Conservation (phyloP, 2,888 invertebrate species). For the Notodromas monacha region DNA sequence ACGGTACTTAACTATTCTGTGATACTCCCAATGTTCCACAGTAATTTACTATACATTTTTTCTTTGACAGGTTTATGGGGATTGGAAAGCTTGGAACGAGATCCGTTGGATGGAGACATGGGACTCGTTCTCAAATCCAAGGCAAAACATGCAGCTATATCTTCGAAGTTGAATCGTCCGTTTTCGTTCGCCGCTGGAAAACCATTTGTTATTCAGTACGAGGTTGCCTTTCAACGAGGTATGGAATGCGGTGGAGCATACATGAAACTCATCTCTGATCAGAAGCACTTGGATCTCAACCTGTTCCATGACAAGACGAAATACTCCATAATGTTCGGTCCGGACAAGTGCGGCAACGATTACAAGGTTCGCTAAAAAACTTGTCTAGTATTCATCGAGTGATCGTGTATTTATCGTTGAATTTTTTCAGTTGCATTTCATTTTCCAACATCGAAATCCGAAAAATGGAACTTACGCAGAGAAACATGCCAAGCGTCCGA, state of each 20-base stretch:
- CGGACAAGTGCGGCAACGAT: conserved; percentile 91
- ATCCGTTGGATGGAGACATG: conserved; percentile 44
- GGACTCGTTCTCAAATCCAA: conserved; percentile 68
- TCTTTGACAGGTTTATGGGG: conserved; percentile 23
- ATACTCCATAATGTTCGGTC: conserved; percentile 98
- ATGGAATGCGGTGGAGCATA: conserved; percentile 98
- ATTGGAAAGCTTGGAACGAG: conserved; percentile 37
- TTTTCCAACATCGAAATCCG: conserved; percentile 82
- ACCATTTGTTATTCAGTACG: conserved; percentile 54
- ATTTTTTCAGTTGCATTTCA: conserved; percentile 30
- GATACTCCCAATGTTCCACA: too few relatives aligned
- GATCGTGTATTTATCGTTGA: neutral
- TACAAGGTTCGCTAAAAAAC: conserved; percentile 27
- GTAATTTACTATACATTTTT: neutral
- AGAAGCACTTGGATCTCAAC: conserved; percentile 27
- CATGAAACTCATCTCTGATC: conserved; percentile 50
- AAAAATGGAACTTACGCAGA: conserved; percentile 59
- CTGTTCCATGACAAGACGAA: conserved; percentile 78
- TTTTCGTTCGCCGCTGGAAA: conserved; percentile 55
- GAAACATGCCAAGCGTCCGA: conserved; percentile 78
- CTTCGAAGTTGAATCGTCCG: conserved; percentile 35
- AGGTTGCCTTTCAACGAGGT: conserved; percentile 69
- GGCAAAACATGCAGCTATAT: conserved; percentile 82
- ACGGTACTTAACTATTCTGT: conserved; percentile 24
- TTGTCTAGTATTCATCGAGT: neutral